Evolutionary conservation across 2,888 invertebrate genomes (phyloP).

Genomic region (Apodemia mormo): DNA sequence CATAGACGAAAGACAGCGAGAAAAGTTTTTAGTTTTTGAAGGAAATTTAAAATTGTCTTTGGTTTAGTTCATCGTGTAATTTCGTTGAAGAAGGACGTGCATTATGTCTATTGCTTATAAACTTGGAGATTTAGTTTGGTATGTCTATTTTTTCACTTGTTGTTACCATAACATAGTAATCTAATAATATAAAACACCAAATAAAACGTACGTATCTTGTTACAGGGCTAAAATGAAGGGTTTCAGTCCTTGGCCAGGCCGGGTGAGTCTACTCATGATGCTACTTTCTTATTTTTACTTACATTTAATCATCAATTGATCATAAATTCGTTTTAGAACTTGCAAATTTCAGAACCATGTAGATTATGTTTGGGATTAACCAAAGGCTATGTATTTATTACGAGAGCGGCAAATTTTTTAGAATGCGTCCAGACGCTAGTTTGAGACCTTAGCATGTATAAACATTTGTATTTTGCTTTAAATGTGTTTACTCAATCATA

Average conservation of each 20-base stretch:
- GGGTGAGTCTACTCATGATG: constrained; percentile 87
- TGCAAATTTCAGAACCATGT: not conserved
- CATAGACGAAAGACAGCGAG: constrained; percentile 48
- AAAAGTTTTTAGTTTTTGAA: constrained; percentile 42
- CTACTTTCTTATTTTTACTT: constrained; percentile 22
- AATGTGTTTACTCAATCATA: not conserved
- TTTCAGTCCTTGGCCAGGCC: constrained; percentile 98
- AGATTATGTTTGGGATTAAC: not conserved
- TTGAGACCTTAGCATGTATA: not conserved
- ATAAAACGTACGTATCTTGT: constrained; percentile 51
- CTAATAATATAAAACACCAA: not conserved
- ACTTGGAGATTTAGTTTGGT: constrained; percentile 81
- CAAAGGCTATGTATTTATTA: not conserved
- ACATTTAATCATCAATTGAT: not conserved
- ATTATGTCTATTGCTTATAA: constrained; percentile 71
- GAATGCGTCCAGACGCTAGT: constrained; percentile 12
- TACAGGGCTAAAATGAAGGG: constrained; percentile 99
- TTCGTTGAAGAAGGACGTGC: constrained; percentile 50
- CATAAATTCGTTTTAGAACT: constrained; percentile 14
- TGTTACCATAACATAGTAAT: constrained; percentile 26
- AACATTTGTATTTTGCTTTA: not conserved
- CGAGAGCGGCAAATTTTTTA: constrained; percentile 34
- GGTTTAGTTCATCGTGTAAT: constrained; percentile 74
- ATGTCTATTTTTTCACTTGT: constrained; percentile 50
- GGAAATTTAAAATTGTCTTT: constrained; percentile 40